Base-by-base conservation (phyloP, 2,797 vertebrate species). In the Acipenser ruthenus region DNA sequence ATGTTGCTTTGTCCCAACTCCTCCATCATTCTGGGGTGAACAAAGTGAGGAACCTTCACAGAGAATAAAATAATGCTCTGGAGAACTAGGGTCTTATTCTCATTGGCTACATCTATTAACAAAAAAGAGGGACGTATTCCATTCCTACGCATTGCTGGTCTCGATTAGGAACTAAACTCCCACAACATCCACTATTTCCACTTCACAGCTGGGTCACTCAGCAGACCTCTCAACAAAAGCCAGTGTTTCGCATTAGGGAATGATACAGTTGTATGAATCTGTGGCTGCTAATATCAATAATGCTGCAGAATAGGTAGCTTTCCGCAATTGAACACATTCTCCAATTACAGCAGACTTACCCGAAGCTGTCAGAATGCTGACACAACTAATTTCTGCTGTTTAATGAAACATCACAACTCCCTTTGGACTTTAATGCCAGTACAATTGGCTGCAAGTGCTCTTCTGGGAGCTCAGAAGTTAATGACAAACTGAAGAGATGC, bases 371-470 rank as follows among this genome's bases (percentile, higher is more conserved):
- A 63, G 74, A 76, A 65, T 70, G 75, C 75, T 78, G 74, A 76
- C 70, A 69, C 69, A 73, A 65, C 69, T 73, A 71, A 62, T 72
- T 69, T 73, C 51, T 55, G 65, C 65, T 70, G 62, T 67, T 76
- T 73, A 76, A 75, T 72, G 74, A 75, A 73, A 74, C 69, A 72
- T 73, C 66, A 68, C 73, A 59, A 63, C 63, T 73, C 71, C 64
- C 74, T 58, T 56, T 59, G 65, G 75, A 72, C 70, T 64, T 70
- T 59, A 66, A 58, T 53, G 67, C 69, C 72, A 59, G 59, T 66
- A 56, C 71, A 69, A 71, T 60, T 70, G 66, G 64, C 73, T 73
- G 63, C 69, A 50, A 65, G 71, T 56, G 55, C 70, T 76, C 69
- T 8, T 58, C 55, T 6, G 67, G 73, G 75, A 71, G 67, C 56